These are phyloP conservation scores for Quadriops clusia DNA, from an alignment of 2,888 invertebrate genomes.

Conservation along the genomic window DNA sequence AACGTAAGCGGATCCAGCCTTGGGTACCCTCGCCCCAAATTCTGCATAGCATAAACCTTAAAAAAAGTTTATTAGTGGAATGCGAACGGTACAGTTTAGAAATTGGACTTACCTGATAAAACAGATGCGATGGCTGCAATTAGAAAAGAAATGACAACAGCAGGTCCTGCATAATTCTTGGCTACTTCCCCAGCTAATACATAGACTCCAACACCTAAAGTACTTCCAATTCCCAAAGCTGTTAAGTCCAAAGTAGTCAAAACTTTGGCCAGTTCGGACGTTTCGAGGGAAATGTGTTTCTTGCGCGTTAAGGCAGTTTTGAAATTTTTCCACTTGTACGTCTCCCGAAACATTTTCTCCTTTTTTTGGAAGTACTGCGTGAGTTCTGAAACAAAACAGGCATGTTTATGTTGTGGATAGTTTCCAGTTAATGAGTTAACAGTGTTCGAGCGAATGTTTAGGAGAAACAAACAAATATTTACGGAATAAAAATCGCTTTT, in stretches of 20 bases:
- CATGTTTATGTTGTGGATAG: too few relatives aligned
- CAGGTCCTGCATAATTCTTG: conserved; percentile 71
- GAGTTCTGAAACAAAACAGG: too few relatives aligned
- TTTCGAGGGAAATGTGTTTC: conserved; percentile 34
- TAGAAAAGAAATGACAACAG: conserved; percentile 76
- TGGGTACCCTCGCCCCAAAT: conserved; percentile 80
- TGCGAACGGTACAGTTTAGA: background rate
- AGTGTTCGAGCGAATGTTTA: too few relatives aligned
- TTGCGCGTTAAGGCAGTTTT: conserved; percentile 31
- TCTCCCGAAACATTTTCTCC: too few relatives aligned
- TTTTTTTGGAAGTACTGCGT: too few relatives aligned
- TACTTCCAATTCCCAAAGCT: conserved; percentile 69
- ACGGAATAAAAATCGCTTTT: too few relatives aligned
- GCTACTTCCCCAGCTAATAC: conserved; percentile 79
- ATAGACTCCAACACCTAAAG: conserved; percentile 83
- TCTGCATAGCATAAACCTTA: conserved; percentile 83
- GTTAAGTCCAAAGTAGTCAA: conserved; percentile 74
- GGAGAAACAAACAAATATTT: too few relatives aligned
- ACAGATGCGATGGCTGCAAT: conserved; percentile 84
- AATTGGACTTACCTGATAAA: conserved; percentile 59
- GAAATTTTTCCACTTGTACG: conserved; percentile 25
- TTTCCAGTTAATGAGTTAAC: too few relatives aligned
- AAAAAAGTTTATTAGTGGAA: background rate
- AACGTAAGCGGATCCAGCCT: conserved; percentile 85
- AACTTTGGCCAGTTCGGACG: conserved; percentile 53